phyloP scores from a whole-genome alignment of 1,140 invertebrate species.

The Drosophila serrata region DNA sequence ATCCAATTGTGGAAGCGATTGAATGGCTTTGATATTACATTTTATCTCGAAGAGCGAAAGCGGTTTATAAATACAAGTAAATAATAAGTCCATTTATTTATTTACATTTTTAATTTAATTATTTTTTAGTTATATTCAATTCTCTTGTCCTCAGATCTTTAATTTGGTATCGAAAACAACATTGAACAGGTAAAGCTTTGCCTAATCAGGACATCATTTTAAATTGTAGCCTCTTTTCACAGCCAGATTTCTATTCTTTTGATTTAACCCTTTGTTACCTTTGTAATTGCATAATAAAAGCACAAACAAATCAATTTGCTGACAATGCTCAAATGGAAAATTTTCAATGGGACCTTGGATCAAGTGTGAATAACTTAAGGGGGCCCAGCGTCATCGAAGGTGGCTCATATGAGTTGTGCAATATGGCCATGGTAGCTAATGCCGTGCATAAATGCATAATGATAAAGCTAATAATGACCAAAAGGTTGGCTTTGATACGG shows the following conservation, averaged over 20 bases:
- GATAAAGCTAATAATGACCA: conserved; percentile 41
- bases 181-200: neutral
- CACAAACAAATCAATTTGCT: conserved; percentile 10
- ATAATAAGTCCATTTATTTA: neutral
- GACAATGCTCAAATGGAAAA: conserved; percentile 5
- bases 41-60: neutral
- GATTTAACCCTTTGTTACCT: neutral
- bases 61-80: neutral
- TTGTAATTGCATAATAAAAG: neutral
- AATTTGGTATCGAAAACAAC: neutral
- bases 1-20: conserved; percentile 14
- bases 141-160: neutral
- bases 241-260: neutral
- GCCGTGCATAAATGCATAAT: conserved; percentile 36
- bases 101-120: neutral
- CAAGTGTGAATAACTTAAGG: neutral
- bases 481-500: conserved; percentile 6
- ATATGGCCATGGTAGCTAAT: conserved; percentile 16
- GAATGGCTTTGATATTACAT: neutral
- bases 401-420: conserved; percentile 4
- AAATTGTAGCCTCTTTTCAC: neutral
- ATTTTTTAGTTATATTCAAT: neutral
- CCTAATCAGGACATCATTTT: neutral
- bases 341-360: conserved; percentile 12
- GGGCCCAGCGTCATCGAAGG: neutral